phyloP scores from a whole-genome alignment of 2,888 invertebrate species.

The Ichneumon xanthorius region DNA sequence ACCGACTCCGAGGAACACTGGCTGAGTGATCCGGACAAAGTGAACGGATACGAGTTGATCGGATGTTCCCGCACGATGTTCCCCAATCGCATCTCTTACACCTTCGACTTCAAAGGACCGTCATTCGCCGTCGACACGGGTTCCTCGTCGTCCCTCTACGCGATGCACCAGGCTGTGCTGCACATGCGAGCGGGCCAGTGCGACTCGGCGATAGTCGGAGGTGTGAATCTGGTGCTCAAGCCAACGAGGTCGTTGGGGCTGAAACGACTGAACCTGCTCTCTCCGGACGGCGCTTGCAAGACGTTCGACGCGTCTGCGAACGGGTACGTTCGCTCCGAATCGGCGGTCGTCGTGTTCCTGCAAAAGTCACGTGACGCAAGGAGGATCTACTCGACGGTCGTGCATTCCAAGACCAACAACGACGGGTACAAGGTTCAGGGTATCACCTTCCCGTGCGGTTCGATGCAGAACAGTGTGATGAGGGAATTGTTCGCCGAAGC shows the following conservation, averaged over 20 bases:
- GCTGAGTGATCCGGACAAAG: constrained; percentile 93
- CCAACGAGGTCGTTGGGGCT: constrained; percentile 97
- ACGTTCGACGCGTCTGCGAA: constrained; percentile 96
- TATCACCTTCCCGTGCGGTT: constrained; percentile 93
- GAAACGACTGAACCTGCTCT: constrained; percentile 96
- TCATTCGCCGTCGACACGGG: constrained; percentile 98
- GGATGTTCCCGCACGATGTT: constrained; percentile 99
- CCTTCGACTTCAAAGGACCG: constrained; percentile 98
- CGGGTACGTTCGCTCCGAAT: constrained; percentile 96
- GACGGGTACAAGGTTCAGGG: constrained; percentile 97
- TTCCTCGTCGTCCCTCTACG: constrained; percentile 97
- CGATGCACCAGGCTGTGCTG: constrained; percentile 93
- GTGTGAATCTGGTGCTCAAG: constrained; percentile 95
- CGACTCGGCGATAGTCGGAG: constrained; percentile 97
- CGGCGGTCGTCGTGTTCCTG: constrained; percentile 92
- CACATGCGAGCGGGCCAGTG: constrained; percentile 96
- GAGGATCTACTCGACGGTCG: constrained; percentile 93
- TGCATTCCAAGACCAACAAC: constrained; percentile 96
- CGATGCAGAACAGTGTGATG: constrained; percentile 93
- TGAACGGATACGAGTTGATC: constrained; percentile 95
- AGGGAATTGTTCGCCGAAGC: constrained; percentile 94
- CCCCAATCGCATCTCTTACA: constrained; percentile 97
- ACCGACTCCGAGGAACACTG: constrained; percentile 96
- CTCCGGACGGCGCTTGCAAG: constrained; percentile 94
- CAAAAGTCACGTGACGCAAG: constrained; percentile 92